Conservation (phyloP, 2,797 vertebrate genomes). For the Pipistrellus pygmaeus region DNA sequence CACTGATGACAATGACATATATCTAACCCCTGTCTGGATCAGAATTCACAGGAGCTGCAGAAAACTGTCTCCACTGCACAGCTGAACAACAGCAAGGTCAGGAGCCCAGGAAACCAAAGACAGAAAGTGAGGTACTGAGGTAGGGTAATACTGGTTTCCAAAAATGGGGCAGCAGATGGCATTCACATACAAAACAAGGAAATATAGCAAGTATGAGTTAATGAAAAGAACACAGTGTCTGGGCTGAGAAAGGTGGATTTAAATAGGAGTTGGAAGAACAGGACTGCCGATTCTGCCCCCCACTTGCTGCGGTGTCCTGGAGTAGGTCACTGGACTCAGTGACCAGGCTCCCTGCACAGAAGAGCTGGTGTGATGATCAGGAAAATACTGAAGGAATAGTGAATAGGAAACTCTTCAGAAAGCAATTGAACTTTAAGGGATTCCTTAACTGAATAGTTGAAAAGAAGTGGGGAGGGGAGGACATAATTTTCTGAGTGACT, state of each 20-base stretch:
- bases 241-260: background rate
- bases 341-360: background rate
- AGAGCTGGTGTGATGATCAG: background rate
- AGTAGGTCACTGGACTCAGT: no score
- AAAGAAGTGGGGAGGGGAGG: rapidly evolving
- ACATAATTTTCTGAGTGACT: background rate
- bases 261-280: background rate
- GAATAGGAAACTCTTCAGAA: background rate
- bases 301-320: rapidly evolving
- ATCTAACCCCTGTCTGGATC: background rate
- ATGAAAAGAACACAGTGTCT: background rate
- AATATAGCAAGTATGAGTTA: background rate
- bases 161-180: background rate
- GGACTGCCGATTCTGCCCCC: rapidly evolving
- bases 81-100: background rate
- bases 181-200: background rate
- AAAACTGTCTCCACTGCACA: background rate
- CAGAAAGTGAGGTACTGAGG: background rate
- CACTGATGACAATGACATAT: background rate
- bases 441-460: background rate
- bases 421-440: background rate
- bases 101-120: background rate
- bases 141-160: background rate
- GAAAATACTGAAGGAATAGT: background rate
- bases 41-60: background rate